These are phyloP conservation scores for Psittacula cyanocephala DNA, from an alignment of 2,113 vertebrate species.

Conservation along the genomic window DNA sequence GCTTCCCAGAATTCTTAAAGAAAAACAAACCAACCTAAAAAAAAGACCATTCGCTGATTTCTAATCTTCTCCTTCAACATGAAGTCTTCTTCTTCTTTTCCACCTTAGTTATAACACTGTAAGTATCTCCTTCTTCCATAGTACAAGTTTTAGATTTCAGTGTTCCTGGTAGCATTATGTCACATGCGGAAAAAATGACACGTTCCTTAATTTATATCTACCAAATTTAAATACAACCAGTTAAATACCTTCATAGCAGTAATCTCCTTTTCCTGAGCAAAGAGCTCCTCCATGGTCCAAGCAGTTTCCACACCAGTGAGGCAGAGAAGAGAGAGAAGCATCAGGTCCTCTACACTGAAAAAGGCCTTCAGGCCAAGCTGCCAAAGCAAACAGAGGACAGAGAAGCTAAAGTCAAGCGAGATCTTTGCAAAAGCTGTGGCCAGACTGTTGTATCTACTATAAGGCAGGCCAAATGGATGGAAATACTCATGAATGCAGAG, in stretches of 20 bases:
- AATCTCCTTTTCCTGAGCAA: background rate
- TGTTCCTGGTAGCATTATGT: background rate
- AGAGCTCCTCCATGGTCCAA: background rate
- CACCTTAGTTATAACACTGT: background rate
- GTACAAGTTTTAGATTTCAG: background rate
- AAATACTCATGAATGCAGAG: background rate
- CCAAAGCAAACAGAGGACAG: background rate
- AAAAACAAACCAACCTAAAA: background rate
- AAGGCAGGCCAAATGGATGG: background rate
- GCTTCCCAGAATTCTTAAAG: background rate
- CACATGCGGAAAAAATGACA: background rate
- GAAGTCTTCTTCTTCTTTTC: background rate
- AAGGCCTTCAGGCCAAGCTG: background rate
- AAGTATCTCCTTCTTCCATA: background rate
- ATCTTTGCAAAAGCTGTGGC: background rate
- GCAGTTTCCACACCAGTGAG: background rate
- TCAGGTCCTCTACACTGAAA: too few relatives aligned
- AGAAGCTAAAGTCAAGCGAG: background rate
- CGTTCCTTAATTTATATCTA: background rate
- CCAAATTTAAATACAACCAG: background rate
- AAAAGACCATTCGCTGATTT: background rate
- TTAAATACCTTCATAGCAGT: background rate
- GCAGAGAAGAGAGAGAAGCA: background rate
- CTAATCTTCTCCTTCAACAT: background rate
- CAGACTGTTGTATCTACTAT: background rate